A percentile compares a stretch with the other conserved stretches of the same genome.
phyloP scores from a whole-genome alignment of 2,888 invertebrate species.

The Drosophila paramelanica region DNA sequence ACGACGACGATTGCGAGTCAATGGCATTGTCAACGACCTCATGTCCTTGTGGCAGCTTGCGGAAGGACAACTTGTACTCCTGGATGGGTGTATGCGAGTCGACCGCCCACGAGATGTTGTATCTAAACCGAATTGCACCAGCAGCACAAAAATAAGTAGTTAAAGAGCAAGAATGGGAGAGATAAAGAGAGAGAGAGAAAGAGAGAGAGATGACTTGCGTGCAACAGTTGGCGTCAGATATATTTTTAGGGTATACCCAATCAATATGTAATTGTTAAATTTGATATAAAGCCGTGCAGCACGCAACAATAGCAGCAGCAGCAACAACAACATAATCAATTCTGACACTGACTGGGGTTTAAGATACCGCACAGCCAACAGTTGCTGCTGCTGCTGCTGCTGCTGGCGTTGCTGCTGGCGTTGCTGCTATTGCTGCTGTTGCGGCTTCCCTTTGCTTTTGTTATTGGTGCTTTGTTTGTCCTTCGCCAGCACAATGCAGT shows the following conservation, averaged over 20 bases:
- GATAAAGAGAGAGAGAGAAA: slow-evolving; percentile 30
- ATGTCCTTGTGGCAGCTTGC: slow-evolving; percentile 87
- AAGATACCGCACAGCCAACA: slow-evolving; percentile 48
- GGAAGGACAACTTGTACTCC: slow-evolving; percentile 88
- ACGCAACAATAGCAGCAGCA: slow-evolving; percentile 18
- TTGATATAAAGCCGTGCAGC: slow-evolving; percentile 56
- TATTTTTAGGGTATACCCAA: slow-evolving; percentile 58
- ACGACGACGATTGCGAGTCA: slow-evolving; percentile 83
- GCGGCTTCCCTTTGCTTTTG: slow-evolving; percentile 38
- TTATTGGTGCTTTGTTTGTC: slow-evolving; percentile 69
- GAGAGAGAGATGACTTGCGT: slow-evolving; percentile 42
- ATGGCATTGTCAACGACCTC: slow-evolving; percentile 85
- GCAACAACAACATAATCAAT: slow-evolving; percentile 67
- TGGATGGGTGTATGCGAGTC: slow-evolving; percentile 89
- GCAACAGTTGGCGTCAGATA: slow-evolving; percentile 74
- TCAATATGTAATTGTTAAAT: slow-evolving; percentile 78
- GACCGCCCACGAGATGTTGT: slow-evolving; percentile 89
- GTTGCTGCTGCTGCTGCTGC: slow-evolving; percentile 33
- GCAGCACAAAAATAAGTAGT: slow-evolving; percentile 1
- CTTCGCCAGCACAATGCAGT: slow-evolving; percentile 57
- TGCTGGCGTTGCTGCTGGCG: slow-evolving; percentile 18
- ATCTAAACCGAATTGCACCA: slow-evolving; percentile 82
- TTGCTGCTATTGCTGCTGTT: slow-evolving; percentile 6
- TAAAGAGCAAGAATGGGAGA: not conserved
- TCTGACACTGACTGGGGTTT: slow-evolving; percentile 63